Percentiles rank a stretch among this genome's conserved stretches.
These are phyloP conservation scores for Sebastolobus altivelis DNA, from an alignment of 2,797 vertebrate species.

Conservation along the genomic window DNA sequence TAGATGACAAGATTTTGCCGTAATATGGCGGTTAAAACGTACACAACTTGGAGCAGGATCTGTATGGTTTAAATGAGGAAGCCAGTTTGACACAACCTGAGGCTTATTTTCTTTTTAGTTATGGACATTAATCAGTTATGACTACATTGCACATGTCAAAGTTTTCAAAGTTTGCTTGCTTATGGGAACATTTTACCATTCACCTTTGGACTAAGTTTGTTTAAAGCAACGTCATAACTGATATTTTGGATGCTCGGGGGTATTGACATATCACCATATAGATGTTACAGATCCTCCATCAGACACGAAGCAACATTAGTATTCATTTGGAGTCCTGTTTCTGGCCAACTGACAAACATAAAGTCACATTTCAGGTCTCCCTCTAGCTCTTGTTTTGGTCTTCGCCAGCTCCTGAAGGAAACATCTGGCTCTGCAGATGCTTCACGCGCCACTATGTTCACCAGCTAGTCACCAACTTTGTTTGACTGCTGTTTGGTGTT, in stretches of 20 bases:
- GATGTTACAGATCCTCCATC: not conserved
- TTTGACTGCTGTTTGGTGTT: not conserved
- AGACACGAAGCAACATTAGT: not conserved
- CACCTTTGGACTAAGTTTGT: not conserved
- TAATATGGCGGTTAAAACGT: conserved; percentile 49
- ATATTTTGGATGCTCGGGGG: not conserved
- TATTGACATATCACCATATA: not conserved
- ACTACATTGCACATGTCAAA: not conserved
- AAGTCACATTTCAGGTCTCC: not conserved
- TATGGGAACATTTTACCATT: not conserved
- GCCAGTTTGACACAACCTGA: not conserved
- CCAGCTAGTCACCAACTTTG: too few relatives aligned
- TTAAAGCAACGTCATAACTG: not conserved
- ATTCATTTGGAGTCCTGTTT: not conserved
- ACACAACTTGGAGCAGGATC: conserved; percentile 5
- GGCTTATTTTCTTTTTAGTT: not conserved
- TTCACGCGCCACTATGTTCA: too few relatives aligned
- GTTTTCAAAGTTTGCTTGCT: not conserved
- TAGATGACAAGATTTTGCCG: conserved; percentile 46
- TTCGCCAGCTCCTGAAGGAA: not conserved
- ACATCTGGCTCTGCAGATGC: too few relatives aligned
- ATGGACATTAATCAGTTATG: not conserved
- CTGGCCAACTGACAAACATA: not conserved
- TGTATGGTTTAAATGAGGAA: not conserved
- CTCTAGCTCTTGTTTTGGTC: not conserved